phyloP scores from a whole-genome alignment of 2,113 vertebrate genomes.

The Salvator merianae region DNA sequence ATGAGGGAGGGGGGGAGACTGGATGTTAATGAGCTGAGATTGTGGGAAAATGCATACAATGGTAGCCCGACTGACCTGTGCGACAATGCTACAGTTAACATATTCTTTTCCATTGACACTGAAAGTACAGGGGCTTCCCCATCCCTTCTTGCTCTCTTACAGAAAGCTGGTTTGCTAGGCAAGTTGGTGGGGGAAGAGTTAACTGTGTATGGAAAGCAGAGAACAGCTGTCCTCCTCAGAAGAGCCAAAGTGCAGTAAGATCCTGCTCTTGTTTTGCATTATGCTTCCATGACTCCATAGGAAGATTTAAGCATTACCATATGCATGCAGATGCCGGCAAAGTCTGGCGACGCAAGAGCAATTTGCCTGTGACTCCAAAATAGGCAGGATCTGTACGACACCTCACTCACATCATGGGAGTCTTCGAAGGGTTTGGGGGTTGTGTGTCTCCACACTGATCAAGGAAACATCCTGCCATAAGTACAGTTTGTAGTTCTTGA shows the following conservation, averaged over 20 bases:
- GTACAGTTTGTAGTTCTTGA: too few relatives aligned
- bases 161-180: constrained; percentile 60
- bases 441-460: too few relatives aligned
- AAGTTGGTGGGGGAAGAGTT: constrained; percentile 1
- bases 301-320: constrained; percentile 16
- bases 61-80: constrained; percentile 70
- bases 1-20: constrained; percentile 70
- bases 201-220: constrained; percentile 55
- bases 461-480: too few relatives aligned
- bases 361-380: not conserved
- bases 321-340: not conserved
- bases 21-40: constrained; percentile 73
- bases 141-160: constrained; percentile 36
- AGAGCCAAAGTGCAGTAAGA: constrained; percentile 10
- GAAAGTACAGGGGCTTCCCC: constrained; percentile 45
- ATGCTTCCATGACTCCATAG: not conserved
- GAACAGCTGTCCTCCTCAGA: constrained; percentile 42
- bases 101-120: constrained; percentile 71
- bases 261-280: constrained; percentile 38
- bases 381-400: too few relatives aligned
- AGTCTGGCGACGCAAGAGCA: not conserved
- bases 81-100: constrained; percentile 75
- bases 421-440: too few relatives aligned
- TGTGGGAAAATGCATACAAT: constrained; percentile 71
- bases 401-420: too few relatives aligned